Base-by-base conservation (phyloP, 2,888 invertebrate genomes). In the Spilarctia lutea region DNA sequence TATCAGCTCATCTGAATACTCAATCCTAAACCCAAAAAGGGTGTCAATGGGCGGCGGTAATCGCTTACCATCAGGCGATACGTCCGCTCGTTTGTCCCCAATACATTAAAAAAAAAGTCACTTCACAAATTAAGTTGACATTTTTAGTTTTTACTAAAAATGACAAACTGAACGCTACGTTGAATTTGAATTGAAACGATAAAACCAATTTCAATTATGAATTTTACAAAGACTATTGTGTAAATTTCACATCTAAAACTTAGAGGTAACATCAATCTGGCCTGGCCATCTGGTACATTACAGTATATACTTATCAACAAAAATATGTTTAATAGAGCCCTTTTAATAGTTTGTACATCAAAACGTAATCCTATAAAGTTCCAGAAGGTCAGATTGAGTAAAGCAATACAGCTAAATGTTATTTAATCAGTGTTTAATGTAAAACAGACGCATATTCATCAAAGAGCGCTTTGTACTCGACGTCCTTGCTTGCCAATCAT, bases 401-500 rank as follows among this genome's bases (percentile, higher is more conserved):
- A 77, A 75, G 75, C 48, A 63, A 39, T 56, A 72, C 71, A 73
- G 83, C 80, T 42, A 60, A 30, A 27, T 69, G 42, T 56, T 66
- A 84, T 70, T 73, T 63, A 72, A 77, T 77, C 79, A 72, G 60
- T 35, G 16, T 72, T 73, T 76, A 83, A 83, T 75, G 75, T 72
- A 69, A 68, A 77, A 63, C 83, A 83, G 83, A 82, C 84, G 68
- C 74, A n/a, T 39, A 48, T 30, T 16, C n/a, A 71, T 77, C n/a
- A 82, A 80, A 80, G 75, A 80, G 42, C 24, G 52, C 84, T 79
- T 82, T 83, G 84, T 84, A 39, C 30, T 20, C 75, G 0, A 35
- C 45, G 73, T 72, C 82, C 82, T 84, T 75, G 78, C 68, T 56
- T 80, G 82, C 75, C 82, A 80, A 80, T 83, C 84, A 80, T 75